phyloP scores from a whole-genome alignment of 2,113 vertebrate species.

The Prunella himalayana region DNA sequence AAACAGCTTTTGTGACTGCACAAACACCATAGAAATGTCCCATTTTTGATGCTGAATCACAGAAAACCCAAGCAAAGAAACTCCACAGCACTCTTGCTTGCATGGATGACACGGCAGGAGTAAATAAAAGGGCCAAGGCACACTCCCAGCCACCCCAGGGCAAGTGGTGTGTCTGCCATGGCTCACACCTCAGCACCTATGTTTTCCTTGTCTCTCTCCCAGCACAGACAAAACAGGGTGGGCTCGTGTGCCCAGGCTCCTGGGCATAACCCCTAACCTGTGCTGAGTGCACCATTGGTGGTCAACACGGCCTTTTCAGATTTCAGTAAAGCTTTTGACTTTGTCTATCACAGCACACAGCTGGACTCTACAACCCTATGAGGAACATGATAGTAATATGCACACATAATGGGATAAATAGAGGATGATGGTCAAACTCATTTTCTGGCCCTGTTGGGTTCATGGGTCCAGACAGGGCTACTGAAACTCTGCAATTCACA shows the following conservation, averaged over 20 bases:
- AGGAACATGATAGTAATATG: rapidly evolving
- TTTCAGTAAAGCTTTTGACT: background rate
- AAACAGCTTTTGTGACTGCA: background rate
- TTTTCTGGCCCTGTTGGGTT: background rate
- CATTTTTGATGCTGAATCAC: background rate
- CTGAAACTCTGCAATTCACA: background rate
- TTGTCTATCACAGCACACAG: background rate
- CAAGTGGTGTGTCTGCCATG: background rate
- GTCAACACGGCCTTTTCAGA: background rate
- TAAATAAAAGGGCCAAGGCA: background rate
- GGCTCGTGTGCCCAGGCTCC: rapidly evolving
- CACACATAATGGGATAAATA: background rate
- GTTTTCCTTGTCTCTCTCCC: background rate
- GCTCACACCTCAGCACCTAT: background rate
- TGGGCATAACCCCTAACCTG: background rate
- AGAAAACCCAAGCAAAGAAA: background rate
- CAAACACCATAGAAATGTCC: background rate
- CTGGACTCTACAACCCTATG: background rate
- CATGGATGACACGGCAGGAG: background rate
- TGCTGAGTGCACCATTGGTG: rapidly evolving
- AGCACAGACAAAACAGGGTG: background rate
- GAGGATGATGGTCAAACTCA: background rate
- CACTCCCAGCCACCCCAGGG: rapidly evolving
- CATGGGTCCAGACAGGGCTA: background rate
- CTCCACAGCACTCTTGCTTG: background rate